These are phyloP conservation scores for Lipophrys pholis DNA, from an alignment of 2,113 vertebrate genomes.

Conservation along the genomic window DNA sequence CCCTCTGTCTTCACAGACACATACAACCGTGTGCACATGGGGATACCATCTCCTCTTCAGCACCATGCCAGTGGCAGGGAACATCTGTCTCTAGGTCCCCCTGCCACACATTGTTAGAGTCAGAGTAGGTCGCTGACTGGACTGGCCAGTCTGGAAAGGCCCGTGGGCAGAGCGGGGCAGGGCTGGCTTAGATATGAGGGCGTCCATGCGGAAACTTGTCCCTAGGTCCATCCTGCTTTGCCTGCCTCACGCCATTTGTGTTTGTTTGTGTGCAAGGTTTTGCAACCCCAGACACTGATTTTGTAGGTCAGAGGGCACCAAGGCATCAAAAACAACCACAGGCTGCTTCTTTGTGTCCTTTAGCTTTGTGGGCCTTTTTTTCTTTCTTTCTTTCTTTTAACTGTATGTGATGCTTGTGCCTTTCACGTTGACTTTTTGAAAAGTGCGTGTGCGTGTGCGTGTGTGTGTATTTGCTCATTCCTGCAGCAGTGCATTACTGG, in stretches of 20 bases:
- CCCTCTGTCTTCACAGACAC: conserved; percentile 29
- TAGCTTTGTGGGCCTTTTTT: conserved; percentile 42
- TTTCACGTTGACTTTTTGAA: conserved; percentile 59
- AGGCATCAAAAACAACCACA: conserved; percentile 64
- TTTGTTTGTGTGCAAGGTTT: conserved; percentile 52
- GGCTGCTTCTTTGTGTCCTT: conserved; percentile 51
- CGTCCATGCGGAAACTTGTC: conserved; percentile 73
- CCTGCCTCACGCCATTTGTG: conserved; percentile 67
- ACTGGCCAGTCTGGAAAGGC: conserved; percentile 58
- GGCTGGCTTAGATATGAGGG: conserved; percentile 52
- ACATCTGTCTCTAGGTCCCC: conserved; percentile 85
- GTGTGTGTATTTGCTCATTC: conserved; percentile 35
- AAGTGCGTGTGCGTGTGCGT: neutral
- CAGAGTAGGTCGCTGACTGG: conserved; percentile 73
- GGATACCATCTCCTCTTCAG: conserved; percentile 54
- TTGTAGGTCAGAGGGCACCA: conserved; percentile 66
- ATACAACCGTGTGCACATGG: conserved; percentile 31
- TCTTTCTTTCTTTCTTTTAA: neutral
- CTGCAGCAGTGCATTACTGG: conserved; percentile 23
- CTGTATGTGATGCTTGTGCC: conserved; percentile 22
- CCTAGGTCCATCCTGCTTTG: conserved; percentile 70
- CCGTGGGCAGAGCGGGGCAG: conserved; percentile 64
- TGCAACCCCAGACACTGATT: conserved; percentile 37
- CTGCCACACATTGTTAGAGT: conserved; percentile 81
- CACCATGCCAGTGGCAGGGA: conserved; percentile 85